Evolutionary conservation across 2,797 vertebrate genomes (phyloP), one percentile per base, ranked within the genome.

Genomic region (Buphagus erythrorhynchus): DNA sequence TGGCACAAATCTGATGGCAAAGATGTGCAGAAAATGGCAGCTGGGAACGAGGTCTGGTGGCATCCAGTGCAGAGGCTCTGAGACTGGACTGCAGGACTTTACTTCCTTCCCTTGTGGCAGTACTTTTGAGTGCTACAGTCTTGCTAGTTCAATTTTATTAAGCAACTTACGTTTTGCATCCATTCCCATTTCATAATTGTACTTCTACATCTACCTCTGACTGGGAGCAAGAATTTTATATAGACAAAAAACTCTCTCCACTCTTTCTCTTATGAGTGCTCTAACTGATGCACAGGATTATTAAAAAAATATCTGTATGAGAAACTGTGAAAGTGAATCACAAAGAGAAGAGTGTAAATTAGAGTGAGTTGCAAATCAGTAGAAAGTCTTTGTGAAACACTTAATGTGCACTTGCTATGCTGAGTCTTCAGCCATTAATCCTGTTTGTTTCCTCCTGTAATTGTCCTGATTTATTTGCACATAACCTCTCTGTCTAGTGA

Each of bases 1-100:
- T 21, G 54, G 19, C 48, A 74, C 6, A 25, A 63, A 67, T 4
- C 7, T 6, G 6, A 19, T 19, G 48, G 43, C 33, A 85, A 33
- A 67, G 45, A 11, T 26, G 11, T 52, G 49, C 21, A 68, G 40
- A 71, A 87, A 66, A 66, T 20, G 16, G 46, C 22, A 78, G 11
- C 40, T 54, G 28, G 22, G 36, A 76, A 52, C 6, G 4, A 8
- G 5, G 4, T 43, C 31, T 0, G 0, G n/a, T 40, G 42, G 31
- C 11, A 45, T 43, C 51, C 2, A 5, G 10, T 6, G 15, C 33
- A 54, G 83, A 51, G 33, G 25, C 24, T 65, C 62, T 72, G 36
- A 48, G 48, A 38, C 17, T 3, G 14, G 21, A 9, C 45, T 71
- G 36, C 10, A 62, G 40, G 9, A 31, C 3, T 76, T 71, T 1